Percentiles rank a stretch among this genome's conserved stretches.
phyloP scores from a whole-genome alignment of 2,113 vertebrate genomes.

The Excalfactoria chinensis region DNA sequence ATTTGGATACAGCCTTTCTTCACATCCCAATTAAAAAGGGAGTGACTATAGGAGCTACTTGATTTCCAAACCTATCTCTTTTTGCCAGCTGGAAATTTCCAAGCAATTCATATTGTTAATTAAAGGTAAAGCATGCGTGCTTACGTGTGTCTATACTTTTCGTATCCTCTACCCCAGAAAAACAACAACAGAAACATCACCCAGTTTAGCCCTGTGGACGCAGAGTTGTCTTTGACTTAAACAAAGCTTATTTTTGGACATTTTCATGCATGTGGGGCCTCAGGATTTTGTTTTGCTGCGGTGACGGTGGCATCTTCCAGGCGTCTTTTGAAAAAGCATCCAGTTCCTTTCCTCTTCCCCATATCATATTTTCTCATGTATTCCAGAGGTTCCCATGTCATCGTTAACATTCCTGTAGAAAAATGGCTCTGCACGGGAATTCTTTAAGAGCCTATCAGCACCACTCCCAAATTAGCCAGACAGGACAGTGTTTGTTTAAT shows the following conservation, averaged over 20 bases:
- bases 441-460: conserved; percentile 18
- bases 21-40: conserved; percentile 34
- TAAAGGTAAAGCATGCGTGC: not conserved
- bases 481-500: conserved; percentile 18
- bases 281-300: not conserved
- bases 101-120: conserved; percentile 13
- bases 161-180: not conserved
- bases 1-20: conserved; percentile 30
- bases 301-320: not conserved
- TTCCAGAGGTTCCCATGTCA: not conserved
- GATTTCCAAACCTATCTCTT: conserved; percentile 14
- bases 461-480: conserved; percentile 42
- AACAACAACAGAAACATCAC: not conserved
- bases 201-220: not conserved
- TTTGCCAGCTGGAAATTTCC: conserved; percentile 23
- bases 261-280: not conserved
- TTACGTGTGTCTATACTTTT: not conserved
- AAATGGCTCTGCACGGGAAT: conserved; percentile 9
- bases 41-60: not conserved
- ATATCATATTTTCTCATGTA: not conserved
- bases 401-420: conserved; percentile 28
- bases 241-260: not conserved
- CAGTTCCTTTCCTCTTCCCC: not conserved
- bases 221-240: not conserved
- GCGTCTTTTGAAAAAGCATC: not conserved